Evolutionary conservation across 1,140 invertebrate genomes (phyloP).

Genomic region (Drosophila malerkotliana): DNA sequence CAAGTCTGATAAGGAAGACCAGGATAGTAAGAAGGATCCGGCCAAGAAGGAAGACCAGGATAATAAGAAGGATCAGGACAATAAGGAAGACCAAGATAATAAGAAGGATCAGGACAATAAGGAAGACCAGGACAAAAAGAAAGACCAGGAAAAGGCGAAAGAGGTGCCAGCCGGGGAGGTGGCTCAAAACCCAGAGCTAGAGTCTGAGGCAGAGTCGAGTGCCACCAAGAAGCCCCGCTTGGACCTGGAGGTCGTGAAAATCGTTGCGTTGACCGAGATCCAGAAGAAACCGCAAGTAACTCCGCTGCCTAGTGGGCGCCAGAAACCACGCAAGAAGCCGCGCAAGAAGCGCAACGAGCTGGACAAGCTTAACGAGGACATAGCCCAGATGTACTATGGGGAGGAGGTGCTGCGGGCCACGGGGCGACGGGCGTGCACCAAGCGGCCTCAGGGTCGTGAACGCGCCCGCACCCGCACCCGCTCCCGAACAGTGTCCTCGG

Average conservation of each 20-base stretch:
- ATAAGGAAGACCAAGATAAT: background rate
- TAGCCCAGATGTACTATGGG: slow-evolving; percentile 84
- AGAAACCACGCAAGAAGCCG: slow-evolving; percentile 21
- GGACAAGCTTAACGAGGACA: slow-evolving; percentile 87
- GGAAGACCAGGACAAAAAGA: too few species aligned
- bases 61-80: too few species aligned
- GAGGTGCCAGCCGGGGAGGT: too few species aligned
- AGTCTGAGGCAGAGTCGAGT: background rate
- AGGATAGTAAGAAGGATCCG: too few species aligned
- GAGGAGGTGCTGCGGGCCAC: slow-evolving; percentile 86
- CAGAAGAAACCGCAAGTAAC: background rate
- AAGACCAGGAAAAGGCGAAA: too few species aligned
- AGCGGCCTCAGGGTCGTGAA: background rate
- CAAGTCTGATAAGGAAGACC: background rate
- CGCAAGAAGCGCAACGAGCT: slow-evolving; percentile 83
- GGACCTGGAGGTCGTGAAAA: background rate
- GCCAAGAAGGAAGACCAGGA: too few species aligned
- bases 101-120: too few species aligned
- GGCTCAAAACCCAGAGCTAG: background rate
- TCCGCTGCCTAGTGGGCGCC: background rate
- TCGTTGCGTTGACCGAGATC: too few species aligned
- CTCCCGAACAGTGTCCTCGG: background rate
- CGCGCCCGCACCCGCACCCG: background rate
- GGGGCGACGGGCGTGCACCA: slow-evolving; percentile 84
- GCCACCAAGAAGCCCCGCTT: background rate